Conservation (phyloP, 2,113 vertebrate species). For the Polypterus senegalus region DNA sequence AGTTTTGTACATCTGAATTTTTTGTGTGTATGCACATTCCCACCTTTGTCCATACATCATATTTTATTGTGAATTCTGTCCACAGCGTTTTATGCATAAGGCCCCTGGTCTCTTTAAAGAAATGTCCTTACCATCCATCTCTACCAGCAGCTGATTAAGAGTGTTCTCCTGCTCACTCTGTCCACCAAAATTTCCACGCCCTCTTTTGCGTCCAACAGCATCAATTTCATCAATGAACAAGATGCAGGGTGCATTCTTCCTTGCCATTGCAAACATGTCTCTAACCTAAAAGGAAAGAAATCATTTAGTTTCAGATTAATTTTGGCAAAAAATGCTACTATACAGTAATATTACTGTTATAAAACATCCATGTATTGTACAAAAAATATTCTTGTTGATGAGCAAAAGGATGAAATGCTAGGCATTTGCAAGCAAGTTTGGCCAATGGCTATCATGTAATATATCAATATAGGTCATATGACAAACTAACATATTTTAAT, state of each 20-base stretch:
- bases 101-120: no score
- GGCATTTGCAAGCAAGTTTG: no score
- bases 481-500: no score
- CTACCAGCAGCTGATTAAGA: constrained; percentile 46
- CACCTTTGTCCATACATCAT: no score
- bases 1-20: no score
- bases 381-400: no score
- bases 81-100: no score
- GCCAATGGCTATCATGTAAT: no score
- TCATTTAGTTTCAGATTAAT: not conserved
- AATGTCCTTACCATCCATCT: constrained; percentile 41
- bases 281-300: constrained; percentile 35
- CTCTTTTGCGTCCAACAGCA: constrained; percentile 42
- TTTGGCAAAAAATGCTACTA: not conserved
- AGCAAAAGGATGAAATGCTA: no score
- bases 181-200: constrained; percentile 37
- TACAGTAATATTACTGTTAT: not conserved
- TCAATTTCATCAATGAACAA: constrained; percentile 55
- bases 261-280: constrained; percentile 49
- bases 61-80: no score
- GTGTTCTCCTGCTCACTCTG: constrained; percentile 54
- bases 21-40: no score
- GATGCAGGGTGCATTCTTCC: constrained; percentile 47
- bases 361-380: not conserved
- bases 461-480: no score